Base-by-base conservation (phyloP, 2,113 vertebrate genomes). In the Aramus guarauna region DNA sequence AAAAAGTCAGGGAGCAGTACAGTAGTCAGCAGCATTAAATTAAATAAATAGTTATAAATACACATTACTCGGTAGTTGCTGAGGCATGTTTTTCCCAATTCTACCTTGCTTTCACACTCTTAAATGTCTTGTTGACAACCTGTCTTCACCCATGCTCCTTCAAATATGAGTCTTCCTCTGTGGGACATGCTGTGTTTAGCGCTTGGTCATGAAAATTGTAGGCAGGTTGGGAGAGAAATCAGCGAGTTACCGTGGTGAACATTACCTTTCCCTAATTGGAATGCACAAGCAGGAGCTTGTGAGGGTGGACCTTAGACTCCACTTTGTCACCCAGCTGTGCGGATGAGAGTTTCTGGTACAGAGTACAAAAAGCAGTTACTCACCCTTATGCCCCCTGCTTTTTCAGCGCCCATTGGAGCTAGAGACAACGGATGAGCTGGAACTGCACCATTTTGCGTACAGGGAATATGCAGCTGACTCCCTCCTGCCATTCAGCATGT, bases 11-110 rank as follows among this genome's bases (percentile, higher is more conserved):
- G 93, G 93, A 96, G 93, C 34, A 59, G 62, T 96, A 85, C 91
- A 93, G 75, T 84, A 96, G 93, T 95, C 90, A 96, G 95, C 92
- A 97, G 96, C 92, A 88, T 91, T 94, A 69, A 92, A 79, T 96
- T 80, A 94, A 96, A 94, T 94, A 96, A 96, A 94, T 96, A 95
- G 47, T 59, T 50, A 97, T 58, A 80, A 93, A 89, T 87, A 94
- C 47, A 85, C 43, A 2, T 88, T 32, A 55, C 11, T 77, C 67
- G 52, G 37, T 56, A 56, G 47, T 43, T 96, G 27, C 45, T 2
- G 1, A 92, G 58, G 73, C 19, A 7, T 9, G 8, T 18, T 47
- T 64, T 34, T 50, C 86, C 75, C 75, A n/a, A 0, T 15, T 68
- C 59, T 53, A n/a, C 50, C 22, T 83, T 60, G n/a, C 48, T 73